Conservation (phyloP, 1,140 invertebrate species). For the Heterodera schachtii region DNA sequence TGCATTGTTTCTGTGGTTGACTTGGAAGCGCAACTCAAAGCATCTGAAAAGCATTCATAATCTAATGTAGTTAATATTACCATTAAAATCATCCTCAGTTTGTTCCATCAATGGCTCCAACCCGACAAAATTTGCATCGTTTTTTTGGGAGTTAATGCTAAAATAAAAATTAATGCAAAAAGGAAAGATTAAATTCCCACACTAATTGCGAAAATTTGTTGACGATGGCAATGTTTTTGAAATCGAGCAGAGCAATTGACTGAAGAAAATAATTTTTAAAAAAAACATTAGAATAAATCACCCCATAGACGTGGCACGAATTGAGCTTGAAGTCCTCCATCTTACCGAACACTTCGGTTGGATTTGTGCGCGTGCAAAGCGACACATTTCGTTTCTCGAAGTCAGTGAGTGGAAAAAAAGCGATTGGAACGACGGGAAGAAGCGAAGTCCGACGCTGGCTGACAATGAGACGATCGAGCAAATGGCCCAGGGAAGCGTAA, state of each 20-base stretch:
- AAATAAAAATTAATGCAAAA: constrained; percentile 18
- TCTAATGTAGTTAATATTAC: not conserved
- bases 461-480: constrained; percentile 2
- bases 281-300: constrained; percentile 47
- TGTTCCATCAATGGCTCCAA: constrained; percentile 23
- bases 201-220: constrained; percentile 23
- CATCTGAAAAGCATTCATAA: not conserved
- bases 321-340: constrained; percentile 67
- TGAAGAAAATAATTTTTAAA: constrained; percentile 21
- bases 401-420: constrained; percentile 46
- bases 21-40: not conserved
- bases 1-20: not conserved
- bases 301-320: constrained; percentile 59
- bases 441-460: constrained; percentile 7
- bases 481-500: constrained; percentile 5
- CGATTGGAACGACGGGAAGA: constrained; percentile 45
- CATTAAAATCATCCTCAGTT: constrained; percentile 4
- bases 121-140: not conserved
- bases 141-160: constrained; percentile 7
- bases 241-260: constrained; percentile 32
- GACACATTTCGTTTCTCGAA: constrained; percentile 50
- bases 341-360: constrained; percentile 59
- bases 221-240: constrained; percentile 34
- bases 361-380: constrained; percentile 41
- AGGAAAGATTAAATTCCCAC: constrained; percentile 15